Conservation (phyloP, 2,888 invertebrate genomes). For the Dicranocentrus wangi region DNA sequence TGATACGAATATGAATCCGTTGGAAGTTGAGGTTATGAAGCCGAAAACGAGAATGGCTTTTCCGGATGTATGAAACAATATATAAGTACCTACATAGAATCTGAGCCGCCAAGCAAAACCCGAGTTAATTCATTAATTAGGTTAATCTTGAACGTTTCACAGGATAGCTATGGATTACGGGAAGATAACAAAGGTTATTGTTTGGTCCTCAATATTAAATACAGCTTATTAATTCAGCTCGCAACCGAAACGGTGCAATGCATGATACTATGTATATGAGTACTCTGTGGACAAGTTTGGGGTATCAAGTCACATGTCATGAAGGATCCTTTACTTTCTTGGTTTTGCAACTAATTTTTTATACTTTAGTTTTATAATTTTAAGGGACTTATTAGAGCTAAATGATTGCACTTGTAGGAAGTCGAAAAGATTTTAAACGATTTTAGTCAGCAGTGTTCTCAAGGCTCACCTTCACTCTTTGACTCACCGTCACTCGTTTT, state of each 20-base stretch:
- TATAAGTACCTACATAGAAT: background rate
- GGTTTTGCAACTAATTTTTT: too few species aligned
- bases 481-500: too few species aligned
- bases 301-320: conserved; percentile 48
- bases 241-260: conserved; percentile 61
- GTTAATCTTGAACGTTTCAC: background rate
- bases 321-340: conserved; percentile 14
- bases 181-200: conserved; percentile 55
- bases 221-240: conserved; percentile 41
- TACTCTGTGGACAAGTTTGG: conserved; percentile 51
- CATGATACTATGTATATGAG: conserved; percentile 60
- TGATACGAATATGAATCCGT: background rate
- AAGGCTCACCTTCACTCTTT: background rate
- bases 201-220: conserved; percentile 68
- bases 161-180: conserved; percentile 19
- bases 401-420: background rate
- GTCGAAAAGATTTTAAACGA: conserved; percentile 37
- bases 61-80: conserved; percentile 3
- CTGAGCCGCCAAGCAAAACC: too few species aligned
- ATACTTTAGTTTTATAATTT: too few species aligned
- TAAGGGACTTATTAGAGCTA: too few species aligned
- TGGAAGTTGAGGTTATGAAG: background rate
- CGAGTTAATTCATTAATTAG: too few species aligned
- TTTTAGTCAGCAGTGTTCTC: conserved; percentile 49
- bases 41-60: conserved; percentile 6